phyloP scores from a whole-genome alignment of 2,113 vertebrate genomes.

The Cheirogaleus medius region DNA sequence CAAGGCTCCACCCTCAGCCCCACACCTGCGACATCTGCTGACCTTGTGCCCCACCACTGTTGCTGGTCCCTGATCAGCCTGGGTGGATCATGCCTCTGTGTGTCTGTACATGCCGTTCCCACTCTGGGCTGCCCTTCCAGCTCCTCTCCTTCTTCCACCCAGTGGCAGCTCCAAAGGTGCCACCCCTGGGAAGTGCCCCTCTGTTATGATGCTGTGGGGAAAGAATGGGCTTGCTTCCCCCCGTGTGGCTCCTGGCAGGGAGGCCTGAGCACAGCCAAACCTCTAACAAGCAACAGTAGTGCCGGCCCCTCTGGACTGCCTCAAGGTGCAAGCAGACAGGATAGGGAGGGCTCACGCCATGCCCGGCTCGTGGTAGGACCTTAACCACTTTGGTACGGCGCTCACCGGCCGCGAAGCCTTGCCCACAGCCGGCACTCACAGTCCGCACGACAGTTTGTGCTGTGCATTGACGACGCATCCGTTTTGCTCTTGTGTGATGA shows the following conservation, averaged over 20 bases:
- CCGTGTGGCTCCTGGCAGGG: neutral
- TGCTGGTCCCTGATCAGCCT: neutral
- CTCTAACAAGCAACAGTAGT: fast-evolving
- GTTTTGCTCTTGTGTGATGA: too few species aligned
- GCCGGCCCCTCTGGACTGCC: neutral
- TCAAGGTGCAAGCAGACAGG: neutral
- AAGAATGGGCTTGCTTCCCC: neutral
- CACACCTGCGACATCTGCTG: neutral
- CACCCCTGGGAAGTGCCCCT: neutral
- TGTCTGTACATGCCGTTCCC: neutral
- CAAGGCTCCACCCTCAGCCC: neutral
- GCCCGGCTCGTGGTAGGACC: neutral
- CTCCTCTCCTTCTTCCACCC: neutral
- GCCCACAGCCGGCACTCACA: too few species aligned
- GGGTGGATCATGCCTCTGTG: neutral
- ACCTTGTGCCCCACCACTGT: neutral
- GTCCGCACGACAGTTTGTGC: too few species aligned
- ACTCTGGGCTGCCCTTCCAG: neutral
- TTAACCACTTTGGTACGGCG: too few species aligned
- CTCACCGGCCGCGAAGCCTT: too few species aligned
- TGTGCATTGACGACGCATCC: too few species aligned
- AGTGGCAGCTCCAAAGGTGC: neutral
- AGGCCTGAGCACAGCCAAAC: neutral
- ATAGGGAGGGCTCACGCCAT: neutral
- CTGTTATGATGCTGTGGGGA: neutral